Percentiles rank a stretch among this genome's conserved stretches.
Evolutionary conservation across 2,888 invertebrate genomes (phyloP).

Genomic region (Neria commutata): DNA sequence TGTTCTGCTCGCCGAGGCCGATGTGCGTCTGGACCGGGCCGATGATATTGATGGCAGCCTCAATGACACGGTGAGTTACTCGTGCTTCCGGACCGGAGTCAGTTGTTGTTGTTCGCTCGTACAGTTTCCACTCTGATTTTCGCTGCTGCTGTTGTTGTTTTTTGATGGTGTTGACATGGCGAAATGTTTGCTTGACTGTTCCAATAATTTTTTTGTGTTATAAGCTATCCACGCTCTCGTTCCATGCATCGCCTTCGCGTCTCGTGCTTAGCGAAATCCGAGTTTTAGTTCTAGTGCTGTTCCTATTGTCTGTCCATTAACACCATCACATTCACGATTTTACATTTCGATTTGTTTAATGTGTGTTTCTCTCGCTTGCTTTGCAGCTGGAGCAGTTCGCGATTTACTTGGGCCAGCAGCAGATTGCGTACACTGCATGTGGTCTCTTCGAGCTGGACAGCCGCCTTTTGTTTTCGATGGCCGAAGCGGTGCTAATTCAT

Average conservation of each 20-base stretch:
- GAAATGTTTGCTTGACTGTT: too few relatives aligned
- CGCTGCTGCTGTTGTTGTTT: neutral
- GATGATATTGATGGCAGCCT: neutral
- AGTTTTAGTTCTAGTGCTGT: too few relatives aligned
- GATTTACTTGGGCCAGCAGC: slow-evolving; percentile 31
- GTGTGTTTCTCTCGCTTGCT: slow-evolving; percentile 6
- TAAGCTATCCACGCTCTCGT: too few relatives aligned
- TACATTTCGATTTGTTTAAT: too few relatives aligned
- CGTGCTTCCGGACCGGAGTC: neutral
- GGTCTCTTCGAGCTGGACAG: slow-evolving; percentile 49
- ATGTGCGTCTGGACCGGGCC: neutral
- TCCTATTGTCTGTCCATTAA: too few relatives aligned
- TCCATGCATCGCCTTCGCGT: too few relatives aligned
- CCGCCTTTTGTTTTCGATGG: slow-evolving; percentile 39
- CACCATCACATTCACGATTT: too few relatives aligned
- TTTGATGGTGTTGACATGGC: neutral
- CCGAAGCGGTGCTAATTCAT: slow-evolving; percentile 42
- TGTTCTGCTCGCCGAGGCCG: slow-evolving; percentile 16
- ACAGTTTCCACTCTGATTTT: neutral
- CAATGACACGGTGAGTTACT: slow-evolving; percentile 10
- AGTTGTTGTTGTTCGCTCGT: neutral
- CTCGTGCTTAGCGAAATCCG: too few relatives aligned
- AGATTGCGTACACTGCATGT: slow-evolving; percentile 36
- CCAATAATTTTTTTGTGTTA: too few relatives aligned
- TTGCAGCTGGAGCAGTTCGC: slow-evolving; percentile 31